phyloP scores from a whole-genome alignment of 2,888 invertebrate genomes.

The Drosophila mercatorum region DNA sequence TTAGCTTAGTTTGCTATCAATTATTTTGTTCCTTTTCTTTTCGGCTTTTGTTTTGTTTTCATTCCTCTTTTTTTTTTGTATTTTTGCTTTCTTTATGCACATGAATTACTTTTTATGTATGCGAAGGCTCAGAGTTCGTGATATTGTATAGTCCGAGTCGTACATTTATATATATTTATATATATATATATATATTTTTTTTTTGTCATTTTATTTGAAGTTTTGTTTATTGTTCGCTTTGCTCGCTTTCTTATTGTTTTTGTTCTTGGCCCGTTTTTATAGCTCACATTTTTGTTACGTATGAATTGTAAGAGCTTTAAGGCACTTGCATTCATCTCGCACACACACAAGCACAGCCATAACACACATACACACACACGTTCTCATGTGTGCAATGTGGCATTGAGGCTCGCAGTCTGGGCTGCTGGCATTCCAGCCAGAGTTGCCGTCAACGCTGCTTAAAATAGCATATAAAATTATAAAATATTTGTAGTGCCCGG shows the following conservation, averaged over 20 bases:
- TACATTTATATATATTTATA: conserved; percentile 8
- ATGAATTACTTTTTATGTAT: conserved; percentile 60
- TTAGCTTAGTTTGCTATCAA: conserved; percentile 43
- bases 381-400: conserved; percentile 31
- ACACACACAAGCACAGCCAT: conserved; percentile 18
- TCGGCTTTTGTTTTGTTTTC: conserved; percentile 16
- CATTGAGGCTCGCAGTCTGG: conserved; percentile 19
- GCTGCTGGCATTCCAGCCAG: conserved; percentile 25
- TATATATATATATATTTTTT: neutral
- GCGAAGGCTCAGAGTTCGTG: conserved; percentile 24
- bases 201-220: conserved; percentile 70
- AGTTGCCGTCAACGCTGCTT: conserved; percentile 39
- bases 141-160: conserved; percentile 18
- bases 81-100: conserved; percentile 22
- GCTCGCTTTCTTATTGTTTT: conserved; percentile 18
- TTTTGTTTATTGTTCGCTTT: conserved; percentile 63
- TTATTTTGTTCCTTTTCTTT: conserved; percentile 35
- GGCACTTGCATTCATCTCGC: conserved; percentile 57
- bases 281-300: conserved; percentile 44
- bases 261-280: conserved; percentile 50
- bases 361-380: conserved; percentile 25
- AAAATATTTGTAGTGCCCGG: conserved; percentile 63
- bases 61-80: conserved; percentile 8
- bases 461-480: conserved; percentile 63
- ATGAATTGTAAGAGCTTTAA: conserved; percentile 48